Percentiles rank a stretch among this genome's conserved stretches.
These are phyloP conservation scores for Climacteris rufus DNA, from an alignment of 2,113 vertebrate species.

Conservation along the genomic window DNA sequence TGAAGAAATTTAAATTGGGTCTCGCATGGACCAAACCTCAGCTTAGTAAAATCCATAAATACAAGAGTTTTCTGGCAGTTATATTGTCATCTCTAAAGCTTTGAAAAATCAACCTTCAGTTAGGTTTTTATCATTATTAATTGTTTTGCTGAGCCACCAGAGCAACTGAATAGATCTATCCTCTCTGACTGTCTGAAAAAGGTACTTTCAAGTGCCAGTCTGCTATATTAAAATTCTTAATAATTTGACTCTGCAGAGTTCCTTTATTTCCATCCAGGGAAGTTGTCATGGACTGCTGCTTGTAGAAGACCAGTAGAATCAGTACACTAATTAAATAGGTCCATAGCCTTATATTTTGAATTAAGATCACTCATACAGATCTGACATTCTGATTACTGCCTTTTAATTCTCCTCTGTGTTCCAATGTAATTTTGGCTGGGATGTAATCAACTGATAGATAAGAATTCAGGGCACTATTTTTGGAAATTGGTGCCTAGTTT, in stretches of 20 bases:
- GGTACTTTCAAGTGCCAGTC: not conserved
- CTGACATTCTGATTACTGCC: not conserved
- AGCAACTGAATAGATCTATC: not conserved
- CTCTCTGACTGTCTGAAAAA: not conserved
- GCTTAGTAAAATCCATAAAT: not conserved
- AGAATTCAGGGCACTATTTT: conserved; percentile 30
- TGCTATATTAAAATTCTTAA: not conserved
- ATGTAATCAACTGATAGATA: conserved; percentile 15
- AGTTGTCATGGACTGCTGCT: not conserved
- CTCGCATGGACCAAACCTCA: not conserved
- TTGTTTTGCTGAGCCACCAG: not conserved
- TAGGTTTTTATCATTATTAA: not conserved
- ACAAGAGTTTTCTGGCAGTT: not conserved
- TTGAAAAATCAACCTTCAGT: not conserved
- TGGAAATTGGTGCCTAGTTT: conserved; percentile 7
- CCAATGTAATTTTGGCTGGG: not conserved
- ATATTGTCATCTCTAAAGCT: not conserved
- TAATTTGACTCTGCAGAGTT: not conserved
- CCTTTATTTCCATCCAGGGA: not conserved
- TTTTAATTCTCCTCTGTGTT: conserved; percentile 21
- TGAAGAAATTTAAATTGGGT: not conserved
- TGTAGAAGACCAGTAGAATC: not conserved
- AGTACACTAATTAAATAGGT: not conserved
- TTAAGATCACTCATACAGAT: not conserved
- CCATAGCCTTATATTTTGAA: not conserved